Percentiles rank a stretch among this genome's conserved stretches.
Conservation (phyloP, 2,113 vertebrate species). For the Scytalopus superciliaris region DNA sequence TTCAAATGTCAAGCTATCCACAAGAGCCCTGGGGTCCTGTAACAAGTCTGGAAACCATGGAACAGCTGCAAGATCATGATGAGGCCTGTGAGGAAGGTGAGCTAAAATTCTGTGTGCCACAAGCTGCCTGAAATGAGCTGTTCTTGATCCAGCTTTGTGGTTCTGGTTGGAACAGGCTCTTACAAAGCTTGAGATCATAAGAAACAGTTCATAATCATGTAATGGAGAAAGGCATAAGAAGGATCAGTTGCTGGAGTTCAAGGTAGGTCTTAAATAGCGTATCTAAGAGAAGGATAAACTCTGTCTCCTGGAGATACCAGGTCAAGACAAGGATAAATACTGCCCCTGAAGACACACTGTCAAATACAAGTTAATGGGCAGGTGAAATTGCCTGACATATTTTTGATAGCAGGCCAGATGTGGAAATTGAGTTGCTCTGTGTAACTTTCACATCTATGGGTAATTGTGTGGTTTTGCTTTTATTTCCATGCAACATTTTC, state of each 20-base stretch:
- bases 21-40: constrained; percentile 13
- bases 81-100: constrained; percentile 86
- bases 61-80: constrained; percentile 79
- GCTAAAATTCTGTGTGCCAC: neutral
- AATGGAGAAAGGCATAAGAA: neutral
- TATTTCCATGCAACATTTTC: neutral
- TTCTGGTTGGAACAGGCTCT: neutral
- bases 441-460: neutral
- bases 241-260: neutral
- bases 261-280: neutral
- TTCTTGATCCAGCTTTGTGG: neutral
- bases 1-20: constrained; percentile 60
- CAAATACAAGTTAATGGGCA: neutral
- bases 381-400: neutral
- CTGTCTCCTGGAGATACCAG: neutral
- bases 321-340: neutral
- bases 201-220: neutral
- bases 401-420: neutral
- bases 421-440: neutral
- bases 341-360: neutral
- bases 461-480: neutral
- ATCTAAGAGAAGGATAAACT: neutral
- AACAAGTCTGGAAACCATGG: constrained; percentile 67
- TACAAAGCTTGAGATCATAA: neutral
- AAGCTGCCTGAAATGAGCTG: neutral